Evolutionary conservation across 2,888 invertebrate genomes (phyloP), one percentile per base, ranked within the genome.

Genomic region (Drosophila pegasa): DNA sequence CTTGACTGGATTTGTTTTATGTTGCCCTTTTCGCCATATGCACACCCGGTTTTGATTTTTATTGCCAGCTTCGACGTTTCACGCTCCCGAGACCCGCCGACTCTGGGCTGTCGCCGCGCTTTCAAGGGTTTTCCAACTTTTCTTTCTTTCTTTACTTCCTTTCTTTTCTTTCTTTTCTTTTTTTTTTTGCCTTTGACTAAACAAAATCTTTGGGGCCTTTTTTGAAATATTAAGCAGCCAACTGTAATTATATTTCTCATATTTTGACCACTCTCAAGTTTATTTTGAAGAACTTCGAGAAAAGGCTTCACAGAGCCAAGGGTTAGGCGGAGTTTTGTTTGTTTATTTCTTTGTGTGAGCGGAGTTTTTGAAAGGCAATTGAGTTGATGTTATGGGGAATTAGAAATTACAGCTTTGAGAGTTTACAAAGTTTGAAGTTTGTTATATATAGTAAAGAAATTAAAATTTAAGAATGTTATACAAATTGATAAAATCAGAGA

Each of bases 31-130:
- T 45, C 58, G 65, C 79, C 75, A 65, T 75, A 71, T 79, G 84
- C 80, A 71, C 54, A 56, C 33, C 54, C 54, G 64, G 71, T 85
- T 85, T 73, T 74, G 73, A 74, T 81, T 87, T 85, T 85, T 81
- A 78, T 78, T 81, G 73, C 67, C 70, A n/a, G 29, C 67, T 38
- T 16, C 55, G 43, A 59, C 57, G 38, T 31, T 54, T 43, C 29
- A 14, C 59, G 63, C 38, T 33, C 8, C 3, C 1, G 22, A 25
- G 41, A 43, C 41, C 41, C 41, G 4, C 5, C 6, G 40, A 20
- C 41, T 27, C 16, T 59, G 58, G 55, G 51, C 37, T 6, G 37
- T 33, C 54, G n/a, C n/a, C 18, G 25, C 52, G 45, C n/a, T 12
- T 27, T 50, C 31, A 43, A 56, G 41, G 45, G 61, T 50, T 31